phyloP scores from a whole-genome alignment of 2,113 vertebrate species.

The Thalassoma bifasciatum region DNA sequence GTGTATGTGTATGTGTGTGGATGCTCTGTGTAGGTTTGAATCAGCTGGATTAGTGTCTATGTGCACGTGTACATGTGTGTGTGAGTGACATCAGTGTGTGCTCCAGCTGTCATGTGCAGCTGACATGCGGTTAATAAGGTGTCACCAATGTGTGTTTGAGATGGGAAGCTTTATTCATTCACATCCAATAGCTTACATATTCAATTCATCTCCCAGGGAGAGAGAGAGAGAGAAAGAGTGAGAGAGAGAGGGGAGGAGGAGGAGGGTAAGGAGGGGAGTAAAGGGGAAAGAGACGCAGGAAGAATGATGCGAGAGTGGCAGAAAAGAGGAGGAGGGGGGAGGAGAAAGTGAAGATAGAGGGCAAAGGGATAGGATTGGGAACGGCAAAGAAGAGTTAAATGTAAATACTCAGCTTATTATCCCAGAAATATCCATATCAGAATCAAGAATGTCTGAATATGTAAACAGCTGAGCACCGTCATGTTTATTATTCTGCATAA shows the following conservation, averaged over 20 bases:
- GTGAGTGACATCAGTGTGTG: conserved; percentile 12
- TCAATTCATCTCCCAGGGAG: conserved; percentile 75
- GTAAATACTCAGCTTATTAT: conserved; percentile 79
- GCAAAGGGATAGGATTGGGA: conserved; percentile 24
- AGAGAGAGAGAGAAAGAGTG: conserved; percentile 28
- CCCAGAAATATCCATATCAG: conserved; percentile 72
- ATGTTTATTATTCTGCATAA: conserved; percentile 74
- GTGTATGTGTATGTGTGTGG: conserved; percentile 19
- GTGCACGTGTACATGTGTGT: conserved; percentile 20
- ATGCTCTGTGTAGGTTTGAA: conserved; percentile 6
- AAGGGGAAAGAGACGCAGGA: conserved; percentile 48
- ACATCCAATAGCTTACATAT: conserved; percentile 77
- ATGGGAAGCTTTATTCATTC: conserved; percentile 81
- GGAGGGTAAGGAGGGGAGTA: conserved; percentile 1
- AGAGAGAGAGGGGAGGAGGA: too few relatives aligned
- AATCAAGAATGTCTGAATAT: conserved; percentile 77
- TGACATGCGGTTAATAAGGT: conserved; percentile 84
- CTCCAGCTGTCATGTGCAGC: conserved; percentile 76
- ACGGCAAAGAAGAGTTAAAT: conserved; percentile 63
- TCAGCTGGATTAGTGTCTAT: conserved; percentile 31
- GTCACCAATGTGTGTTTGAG: conserved; percentile 81
- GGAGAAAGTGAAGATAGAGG: background rate
- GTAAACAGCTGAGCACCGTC: conserved; percentile 72
- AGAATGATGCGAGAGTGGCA: conserved; percentile 60
- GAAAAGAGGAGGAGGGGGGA: conserved; percentile 6